Conservation (phyloP, 2,797 vertebrate species). For the Coracias cyanogaster region DNA sequence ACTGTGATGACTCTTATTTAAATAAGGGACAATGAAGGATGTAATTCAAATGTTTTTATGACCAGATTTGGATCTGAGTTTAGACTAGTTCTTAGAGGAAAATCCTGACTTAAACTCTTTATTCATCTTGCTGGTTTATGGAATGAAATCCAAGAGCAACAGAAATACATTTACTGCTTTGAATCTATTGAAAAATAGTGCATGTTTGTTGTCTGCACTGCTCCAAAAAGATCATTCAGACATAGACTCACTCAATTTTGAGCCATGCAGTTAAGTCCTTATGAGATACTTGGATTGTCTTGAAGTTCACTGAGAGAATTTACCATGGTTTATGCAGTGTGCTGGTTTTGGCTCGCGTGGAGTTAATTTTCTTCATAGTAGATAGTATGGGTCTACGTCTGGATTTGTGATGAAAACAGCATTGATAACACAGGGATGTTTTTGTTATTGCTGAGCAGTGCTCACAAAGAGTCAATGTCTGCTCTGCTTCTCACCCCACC, state of each 20-base stretch:
- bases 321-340: background rate
- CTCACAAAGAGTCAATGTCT: too few species aligned
- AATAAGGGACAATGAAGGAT: background rate
- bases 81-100: background rate
- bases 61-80: background rate
- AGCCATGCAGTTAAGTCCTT: background rate
- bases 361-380: background rate
- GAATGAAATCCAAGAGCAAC: background rate
- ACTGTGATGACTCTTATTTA: background rate
- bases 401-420: background rate
- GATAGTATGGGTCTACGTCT: background rate
- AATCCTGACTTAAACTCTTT: background rate
- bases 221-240: background rate
- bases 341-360: background rate
- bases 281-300: background rate
- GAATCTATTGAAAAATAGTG: background rate
- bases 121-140: background rate
- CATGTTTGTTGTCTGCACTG: background rate
- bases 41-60: background rate
- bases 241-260: background rate
- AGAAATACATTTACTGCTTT: background rate
- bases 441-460: background rate
- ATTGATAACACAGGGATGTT: background rate
- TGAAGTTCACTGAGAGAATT: background rate
- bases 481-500: background rate